Evolutionary conservation across 2,113 vertebrate species (phyloP).

Genomic region (Saguinus midas): DNA sequence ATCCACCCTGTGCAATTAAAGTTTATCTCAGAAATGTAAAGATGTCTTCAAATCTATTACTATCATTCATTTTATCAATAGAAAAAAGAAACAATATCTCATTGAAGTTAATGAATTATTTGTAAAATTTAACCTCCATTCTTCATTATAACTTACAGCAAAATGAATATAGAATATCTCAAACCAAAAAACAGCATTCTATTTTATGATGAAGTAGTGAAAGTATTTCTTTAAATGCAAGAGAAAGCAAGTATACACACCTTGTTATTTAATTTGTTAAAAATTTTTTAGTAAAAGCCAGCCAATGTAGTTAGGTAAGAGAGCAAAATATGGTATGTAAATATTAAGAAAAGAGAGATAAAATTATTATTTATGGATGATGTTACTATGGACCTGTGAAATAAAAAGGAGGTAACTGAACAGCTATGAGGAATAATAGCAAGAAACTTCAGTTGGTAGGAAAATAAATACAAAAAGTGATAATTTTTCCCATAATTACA

Average conservation of each 20-base stretch:
- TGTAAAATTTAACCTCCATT: neutral
- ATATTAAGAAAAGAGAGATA: neutral
- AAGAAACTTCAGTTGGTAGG: neutral
- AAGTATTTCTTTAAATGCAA: neutral
- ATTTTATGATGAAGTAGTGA: neutral
- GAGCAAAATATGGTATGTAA: neutral
- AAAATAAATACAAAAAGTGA: neutral
- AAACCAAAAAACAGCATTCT: neutral
- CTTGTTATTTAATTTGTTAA: neutral
- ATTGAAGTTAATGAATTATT: neutral
- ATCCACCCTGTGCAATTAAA: neutral
- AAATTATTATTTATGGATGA: neutral
- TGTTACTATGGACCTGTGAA: neutral
- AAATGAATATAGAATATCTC: neutral
- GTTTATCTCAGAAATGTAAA: neutral
- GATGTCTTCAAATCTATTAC: neutral
- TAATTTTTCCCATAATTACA: slow-evolving; percentile 23
- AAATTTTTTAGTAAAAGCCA: neutral
- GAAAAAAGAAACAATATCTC: neutral
- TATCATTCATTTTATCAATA: neutral
- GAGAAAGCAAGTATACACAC: neutral
- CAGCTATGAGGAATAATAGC: neutral
- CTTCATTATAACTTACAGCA: neutral
- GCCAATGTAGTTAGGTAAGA: neutral
- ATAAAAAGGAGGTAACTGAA: neutral